Evolutionary conservation across 2,113 vertebrate genomes (phyloP), one percentile per base, ranked within the genome.

Genomic region (Phaetusa simplex): DNA sequence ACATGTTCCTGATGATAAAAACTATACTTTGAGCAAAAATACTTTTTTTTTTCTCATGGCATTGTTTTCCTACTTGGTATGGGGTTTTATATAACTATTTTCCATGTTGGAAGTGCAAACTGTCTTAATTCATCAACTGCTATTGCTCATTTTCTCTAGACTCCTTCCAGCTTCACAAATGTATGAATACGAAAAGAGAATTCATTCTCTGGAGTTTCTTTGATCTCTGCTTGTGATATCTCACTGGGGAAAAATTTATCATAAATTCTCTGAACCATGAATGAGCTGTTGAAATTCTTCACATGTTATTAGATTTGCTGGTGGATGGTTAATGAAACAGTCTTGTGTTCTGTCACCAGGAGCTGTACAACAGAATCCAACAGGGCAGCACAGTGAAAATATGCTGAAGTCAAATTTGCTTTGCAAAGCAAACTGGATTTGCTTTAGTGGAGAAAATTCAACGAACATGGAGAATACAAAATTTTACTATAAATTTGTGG

Each of bases 231-330:
- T 78, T 85, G 58, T 79, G 61, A 45, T 93, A 43, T 55, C 45
- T 95, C 20, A 12, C 27, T 82, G 66, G 77, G 74, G 56, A 88
- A 49, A 92, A 93, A 76, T 91, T 93, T 69, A 64, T 93, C n/a
- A 59, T 76, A 69, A 90, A 69, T 65, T 72, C 82, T 74, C 52
- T 86, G 56, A 94, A 80, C 66, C 53, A 61, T 61, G 43, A 90
- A 93, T 67, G 56, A 74, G n/a, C 61, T 38, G 82, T 38, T 90
- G 74, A 90, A 91, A 65, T 76, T 85, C 78, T 95, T 95, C 49
- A 74, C 20, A 40, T 42, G 17, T 86, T 86, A 24, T 49, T 72
- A 72, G 70, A 82, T 85, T 85, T 94, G 19, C 55, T 82, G 84
- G 42, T 85, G 70, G 70, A 74, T 82, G 47, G 69, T 82, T 92